Evolutionary conservation across 2,797 vertebrate species (phyloP).

Genomic region (Leuciscus waleckii): DNA sequence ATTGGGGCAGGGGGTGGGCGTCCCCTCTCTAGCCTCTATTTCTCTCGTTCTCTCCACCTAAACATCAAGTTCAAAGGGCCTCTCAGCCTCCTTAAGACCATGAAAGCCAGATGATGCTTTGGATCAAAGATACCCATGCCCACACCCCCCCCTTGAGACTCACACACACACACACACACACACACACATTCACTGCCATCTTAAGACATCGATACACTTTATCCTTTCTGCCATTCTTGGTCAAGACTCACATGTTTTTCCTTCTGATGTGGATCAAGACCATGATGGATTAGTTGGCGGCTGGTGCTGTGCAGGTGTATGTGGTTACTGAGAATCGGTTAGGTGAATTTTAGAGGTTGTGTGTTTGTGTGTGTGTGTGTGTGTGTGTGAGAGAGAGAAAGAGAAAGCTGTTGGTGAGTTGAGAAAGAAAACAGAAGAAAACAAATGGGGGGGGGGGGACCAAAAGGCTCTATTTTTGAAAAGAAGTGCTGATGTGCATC

Average conservation of each 20-base stretch:
- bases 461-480: slow-evolving; percentile 59
- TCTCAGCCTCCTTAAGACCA: slow-evolving; percentile 82
- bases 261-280: slow-evolving; percentile 66
- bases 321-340: slow-evolving; percentile 7
- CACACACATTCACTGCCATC: slow-evolving; percentile 70
- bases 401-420: no score
- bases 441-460: no score
- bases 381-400: no score
- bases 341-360: neutral
- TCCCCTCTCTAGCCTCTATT: slow-evolving; percentile 68
- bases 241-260: slow-evolving; percentile 63
- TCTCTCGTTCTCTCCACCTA: slow-evolving; percentile 76
- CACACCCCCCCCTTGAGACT: neutral
- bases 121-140: slow-evolving; percentile 78
- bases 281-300: slow-evolving; percentile 12
- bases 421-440: no score
- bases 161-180: slow-evolving; percentile 61
- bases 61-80: slow-evolving; percentile 84
- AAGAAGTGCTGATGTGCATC: slow-evolving; percentile 75
- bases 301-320: slow-evolving; percentile 15
- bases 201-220: slow-evolving; percentile 82
- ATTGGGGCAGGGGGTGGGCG: slow-evolving; percentile 66
- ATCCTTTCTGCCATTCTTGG: slow-evolving; percentile 73
- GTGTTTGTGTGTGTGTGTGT: neutral
- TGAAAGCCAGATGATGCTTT: slow-evolving; percentile 84